Evolutionary conservation across 1,140 invertebrate species (phyloP).

Genomic region (Lerema accius): DNA sequence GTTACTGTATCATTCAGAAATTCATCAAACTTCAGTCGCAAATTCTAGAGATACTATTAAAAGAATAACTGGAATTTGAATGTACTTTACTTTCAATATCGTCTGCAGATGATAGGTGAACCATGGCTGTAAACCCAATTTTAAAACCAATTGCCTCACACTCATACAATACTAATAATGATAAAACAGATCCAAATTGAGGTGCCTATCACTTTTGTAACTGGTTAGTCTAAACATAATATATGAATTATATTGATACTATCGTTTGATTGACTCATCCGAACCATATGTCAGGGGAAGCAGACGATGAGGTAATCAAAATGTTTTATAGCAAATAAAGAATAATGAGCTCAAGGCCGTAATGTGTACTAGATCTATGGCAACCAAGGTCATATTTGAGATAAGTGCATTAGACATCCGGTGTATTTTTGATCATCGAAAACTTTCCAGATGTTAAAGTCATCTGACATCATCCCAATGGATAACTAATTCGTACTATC

Average conservation of each 20-base stretch:
- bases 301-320: conserved; percentile 53
- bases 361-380: conserved; percentile 15
- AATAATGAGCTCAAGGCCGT: conserved; percentile 60
- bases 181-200: no score
- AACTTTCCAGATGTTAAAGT: conserved; percentile 27
- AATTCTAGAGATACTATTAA: no score
- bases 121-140: no score
- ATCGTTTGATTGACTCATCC: conserved; percentile 49
- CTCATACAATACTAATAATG: no score
- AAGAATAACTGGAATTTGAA: no score
- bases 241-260: background rate
- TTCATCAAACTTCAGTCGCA: no score
- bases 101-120: no score
- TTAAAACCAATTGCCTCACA: no score
- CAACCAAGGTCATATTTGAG: conserved; percentile 41
- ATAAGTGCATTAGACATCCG: conserved; percentile 44
- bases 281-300: conserved; percentile 57
- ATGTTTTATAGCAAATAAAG: conserved; percentile 49
- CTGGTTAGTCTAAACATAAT: no score
- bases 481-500: conserved; percentile 6
- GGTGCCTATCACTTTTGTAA: no score
- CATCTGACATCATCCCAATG: conserved; percentile 24
- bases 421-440: conserved; percentile 35
- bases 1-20: no score
- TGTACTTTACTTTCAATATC: no score